Evolutionary conservation across 2,113 vertebrate species (phyloP).

Genomic region (Potamarius usumacintae): DNA sequence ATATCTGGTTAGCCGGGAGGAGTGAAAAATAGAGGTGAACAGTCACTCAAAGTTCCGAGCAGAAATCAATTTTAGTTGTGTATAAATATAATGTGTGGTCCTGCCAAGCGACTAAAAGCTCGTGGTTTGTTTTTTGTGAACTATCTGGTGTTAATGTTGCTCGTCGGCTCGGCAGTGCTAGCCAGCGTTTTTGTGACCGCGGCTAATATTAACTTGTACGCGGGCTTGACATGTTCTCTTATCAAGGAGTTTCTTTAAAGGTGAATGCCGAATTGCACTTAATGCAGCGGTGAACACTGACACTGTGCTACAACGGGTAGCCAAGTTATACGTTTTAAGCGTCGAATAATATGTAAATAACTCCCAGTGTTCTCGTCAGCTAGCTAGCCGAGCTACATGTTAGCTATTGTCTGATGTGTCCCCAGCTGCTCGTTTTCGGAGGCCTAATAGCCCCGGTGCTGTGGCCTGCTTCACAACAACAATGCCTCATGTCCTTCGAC

Average conservation of each 20-base stretch:
- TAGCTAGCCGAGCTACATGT: constrained; percentile 26
- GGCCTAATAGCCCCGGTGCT: not conserved
- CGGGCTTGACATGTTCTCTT: not conserved
- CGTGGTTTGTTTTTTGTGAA: not conserved
- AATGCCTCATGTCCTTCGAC: not conserved
- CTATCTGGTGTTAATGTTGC: too few relatives aligned
- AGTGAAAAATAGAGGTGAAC: not conserved
- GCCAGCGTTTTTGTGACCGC: not conserved
- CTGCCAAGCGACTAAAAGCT: not conserved
- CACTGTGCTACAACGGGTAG: not conserved
- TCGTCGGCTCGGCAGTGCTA: not conserved
- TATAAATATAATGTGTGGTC: not conserved
- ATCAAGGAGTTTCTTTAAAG: not conserved
- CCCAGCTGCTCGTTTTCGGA: constrained; percentile 37
- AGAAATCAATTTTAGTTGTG: too few relatives aligned
- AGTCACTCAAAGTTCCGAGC: not conserved
- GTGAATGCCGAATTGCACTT: too few relatives aligned
- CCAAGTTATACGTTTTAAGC: not conserved
- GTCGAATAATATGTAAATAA: not conserved
- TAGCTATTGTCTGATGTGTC: constrained; percentile 46
- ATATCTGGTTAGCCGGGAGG: not conserved
- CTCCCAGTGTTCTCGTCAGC: not conserved
- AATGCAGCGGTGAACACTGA: too few relatives aligned
- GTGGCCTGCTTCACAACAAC: not conserved
- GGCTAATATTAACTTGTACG: not conserved